These are phyloP conservation scores for Cinclus mexicanus DNA, from an alignment of 2,113 vertebrate species.

Conservation along the genomic window DNA sequence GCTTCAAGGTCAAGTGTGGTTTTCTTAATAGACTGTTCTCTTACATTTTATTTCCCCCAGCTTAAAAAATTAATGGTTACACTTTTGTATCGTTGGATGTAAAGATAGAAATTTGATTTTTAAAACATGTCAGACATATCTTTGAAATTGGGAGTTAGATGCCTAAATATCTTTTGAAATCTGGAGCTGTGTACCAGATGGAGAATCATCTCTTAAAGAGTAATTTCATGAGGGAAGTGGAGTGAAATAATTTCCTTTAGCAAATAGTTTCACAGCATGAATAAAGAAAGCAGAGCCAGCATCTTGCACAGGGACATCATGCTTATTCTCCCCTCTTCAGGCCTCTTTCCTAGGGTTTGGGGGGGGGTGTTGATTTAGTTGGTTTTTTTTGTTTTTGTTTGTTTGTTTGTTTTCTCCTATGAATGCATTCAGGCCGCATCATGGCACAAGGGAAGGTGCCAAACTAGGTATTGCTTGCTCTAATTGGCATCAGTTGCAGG, in stretches of 20 bases:
- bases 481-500: not conserved
- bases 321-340: not conserved
- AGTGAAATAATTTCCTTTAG: conserved; percentile 43
- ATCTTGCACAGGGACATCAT: not conserved
- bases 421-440: not conserved
- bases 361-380: too few relatives aligned
- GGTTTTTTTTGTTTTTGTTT: not conserved
- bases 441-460: not conserved
- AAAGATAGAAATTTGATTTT: not conserved
- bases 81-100: not conserved
- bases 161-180: not conserved
- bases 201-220: conserved; percentile 16
- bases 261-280: conserved; percentile 24
- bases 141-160: not conserved
- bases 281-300: conserved; percentile 20
- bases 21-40: not conserved
- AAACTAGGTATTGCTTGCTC: not conserved
- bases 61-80: not conserved
- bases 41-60: not conserved
- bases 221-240: not conserved
- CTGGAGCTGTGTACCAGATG: conserved; percentile 30
- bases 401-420: not conserved
- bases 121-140: not conserved
- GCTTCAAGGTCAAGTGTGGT: not conserved
- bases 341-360: not conserved